phyloP scores from a whole-genome alignment of 2,888 invertebrate species.

The Pristionchus exspectatus region DNA sequence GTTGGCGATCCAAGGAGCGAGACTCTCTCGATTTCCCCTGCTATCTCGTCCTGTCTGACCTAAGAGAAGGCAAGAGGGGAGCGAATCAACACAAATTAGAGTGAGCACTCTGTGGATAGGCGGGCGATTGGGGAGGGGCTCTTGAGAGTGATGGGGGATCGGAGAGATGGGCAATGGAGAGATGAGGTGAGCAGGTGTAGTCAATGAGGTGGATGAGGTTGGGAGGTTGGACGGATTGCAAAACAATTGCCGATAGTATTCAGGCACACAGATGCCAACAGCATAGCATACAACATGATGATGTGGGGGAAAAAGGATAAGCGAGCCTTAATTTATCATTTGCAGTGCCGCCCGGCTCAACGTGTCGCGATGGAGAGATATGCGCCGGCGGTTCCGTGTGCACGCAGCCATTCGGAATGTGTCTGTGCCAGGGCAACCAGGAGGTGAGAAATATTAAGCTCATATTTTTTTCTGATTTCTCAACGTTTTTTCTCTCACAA shows the following conservation, averaged over 20 bases:
- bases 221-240: neutral
- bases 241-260: neutral
- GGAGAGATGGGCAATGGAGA: constrained; percentile 11
- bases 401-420: constrained; percentile 72
- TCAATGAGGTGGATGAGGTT: neutral
- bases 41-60: neutral
- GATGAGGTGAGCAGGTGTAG: neutral
- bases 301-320: neutral
- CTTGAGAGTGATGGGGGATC: constrained; percentile 28
- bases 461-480: neutral
- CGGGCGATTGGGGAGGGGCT: neutral
- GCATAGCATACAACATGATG: neutral
- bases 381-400: constrained; percentile 77
- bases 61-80: neutral
- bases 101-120: neutral
- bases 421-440: constrained; percentile 76
- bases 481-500: neutral
- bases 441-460: constrained; percentile 63
- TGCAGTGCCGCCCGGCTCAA: constrained; percentile 71
- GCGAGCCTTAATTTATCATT: neutral
- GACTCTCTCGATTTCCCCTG: neutral
- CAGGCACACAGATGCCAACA: neutral
- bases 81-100: neutral
- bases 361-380: constrained; percentile 73
- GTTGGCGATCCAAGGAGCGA: neutral